Conservation (phyloP, 1,140 invertebrate species). For the Lasioglossum albipes region DNA sequence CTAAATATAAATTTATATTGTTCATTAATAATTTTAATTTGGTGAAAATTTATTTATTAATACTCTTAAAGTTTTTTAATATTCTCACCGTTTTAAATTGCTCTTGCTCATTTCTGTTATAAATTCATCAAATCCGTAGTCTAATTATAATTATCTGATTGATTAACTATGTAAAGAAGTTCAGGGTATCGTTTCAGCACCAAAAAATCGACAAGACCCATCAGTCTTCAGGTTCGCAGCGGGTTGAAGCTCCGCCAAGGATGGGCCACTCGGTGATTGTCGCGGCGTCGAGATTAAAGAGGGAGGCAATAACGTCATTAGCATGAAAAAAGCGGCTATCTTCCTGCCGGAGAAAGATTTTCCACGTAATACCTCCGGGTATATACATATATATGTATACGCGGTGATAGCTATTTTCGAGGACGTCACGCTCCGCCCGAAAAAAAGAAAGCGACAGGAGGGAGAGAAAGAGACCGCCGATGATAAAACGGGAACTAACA, state of each 20-base stretch:
- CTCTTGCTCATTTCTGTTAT: too few relatives aligned
- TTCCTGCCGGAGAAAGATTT: neutral
- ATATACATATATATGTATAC: neutral
- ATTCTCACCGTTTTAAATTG: too few relatives aligned
- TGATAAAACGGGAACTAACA: slow-evolving; percentile 51
- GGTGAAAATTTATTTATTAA: too few relatives aligned
- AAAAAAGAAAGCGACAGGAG: neutral
- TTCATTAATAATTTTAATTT: too few relatives aligned
- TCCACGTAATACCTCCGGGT: neutral
- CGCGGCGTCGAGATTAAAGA: neutral
- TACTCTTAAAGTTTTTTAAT: too few relatives aligned
- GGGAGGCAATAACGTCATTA: slow-evolving; percentile 23
- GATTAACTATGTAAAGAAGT: too few relatives aligned
- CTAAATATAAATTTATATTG: too few relatives aligned
- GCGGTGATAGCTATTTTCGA: slow-evolving; percentile 28
- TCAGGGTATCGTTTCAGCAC: neutral
- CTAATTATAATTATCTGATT: too few relatives aligned
- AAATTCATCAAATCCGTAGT: too few relatives aligned
- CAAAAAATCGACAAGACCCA: neutral
- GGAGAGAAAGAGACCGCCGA: neutral
- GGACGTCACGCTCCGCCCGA: neutral
- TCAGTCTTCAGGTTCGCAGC: neutral
- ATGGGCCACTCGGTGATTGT: neutral
- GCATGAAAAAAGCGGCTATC: neutral
- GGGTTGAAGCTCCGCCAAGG: neutral